Conservation (phyloP, 2,113 vertebrate genomes). For the Fulica atra region DNA sequence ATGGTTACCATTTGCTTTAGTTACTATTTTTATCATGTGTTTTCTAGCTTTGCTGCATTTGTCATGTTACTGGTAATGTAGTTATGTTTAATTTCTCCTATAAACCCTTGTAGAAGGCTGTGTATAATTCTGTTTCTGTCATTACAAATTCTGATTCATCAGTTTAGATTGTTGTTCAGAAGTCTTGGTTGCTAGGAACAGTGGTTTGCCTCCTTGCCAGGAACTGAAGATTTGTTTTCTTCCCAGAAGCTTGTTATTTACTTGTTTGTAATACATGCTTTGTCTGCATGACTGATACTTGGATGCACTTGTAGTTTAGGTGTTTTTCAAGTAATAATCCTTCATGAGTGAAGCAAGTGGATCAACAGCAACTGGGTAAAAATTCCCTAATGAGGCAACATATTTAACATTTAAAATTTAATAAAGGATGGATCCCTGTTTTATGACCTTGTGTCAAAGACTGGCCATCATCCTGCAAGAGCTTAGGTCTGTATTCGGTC, state of each 20-base stretch:
- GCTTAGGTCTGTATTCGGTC: not conserved
- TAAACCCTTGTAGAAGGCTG: slow-evolving; percentile 19
- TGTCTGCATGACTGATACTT: not conserved
- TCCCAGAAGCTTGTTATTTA: slow-evolving; percentile 52
- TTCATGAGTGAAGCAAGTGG: not conserved
- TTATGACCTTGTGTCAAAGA: not conserved
- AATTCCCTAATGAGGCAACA: not conserved
- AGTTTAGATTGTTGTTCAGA: slow-evolving; percentile 33
- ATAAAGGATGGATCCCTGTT: not conserved
- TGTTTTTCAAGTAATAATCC: slow-evolving; percentile 8
- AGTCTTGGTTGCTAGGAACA: slow-evolving; percentile 52
- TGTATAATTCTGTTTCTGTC: slow-evolving; percentile 51
- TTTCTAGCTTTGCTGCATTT: slow-evolving; percentile 23
- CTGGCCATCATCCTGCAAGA: not conserved
- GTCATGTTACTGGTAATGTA: slow-evolving; percentile 44
- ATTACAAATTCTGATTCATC: slow-evolving; percentile 55
- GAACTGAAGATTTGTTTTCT: slow-evolving; percentile 37
- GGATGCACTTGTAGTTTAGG: not conserved
- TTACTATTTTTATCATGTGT: slow-evolving; percentile 3
- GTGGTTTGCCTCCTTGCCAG: slow-evolving; percentile 48
- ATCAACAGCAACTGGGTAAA: not conserved
- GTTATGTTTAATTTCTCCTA: slow-evolving; percentile 37
- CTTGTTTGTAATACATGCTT: not conserved
- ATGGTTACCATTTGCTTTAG: slow-evolving; percentile 21
- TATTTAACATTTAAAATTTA: not conserved